Percentiles rank a stretch among this genome's conserved stretches.
Evolutionary conservation across 2,888 invertebrate species (phyloP).

Genomic region (Drosophila melanosoma): DNA sequence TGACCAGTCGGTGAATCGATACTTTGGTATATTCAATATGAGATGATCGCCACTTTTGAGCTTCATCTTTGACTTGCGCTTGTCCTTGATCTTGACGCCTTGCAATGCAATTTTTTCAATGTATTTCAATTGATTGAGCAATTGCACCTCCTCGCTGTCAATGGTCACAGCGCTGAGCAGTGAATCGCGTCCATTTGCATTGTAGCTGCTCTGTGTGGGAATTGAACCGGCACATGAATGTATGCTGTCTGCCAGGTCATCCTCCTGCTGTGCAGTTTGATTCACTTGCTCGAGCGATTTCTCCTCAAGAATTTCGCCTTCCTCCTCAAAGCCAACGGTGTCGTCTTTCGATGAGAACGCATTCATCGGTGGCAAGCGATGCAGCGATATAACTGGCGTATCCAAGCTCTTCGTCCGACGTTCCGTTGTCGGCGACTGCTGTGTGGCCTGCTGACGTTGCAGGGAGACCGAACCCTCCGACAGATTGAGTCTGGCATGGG

Average conservation of each 20-base stretch:
- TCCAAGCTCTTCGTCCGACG: conserved; percentile 93
- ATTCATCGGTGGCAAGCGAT: conserved; percentile 92
- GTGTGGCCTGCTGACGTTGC: conserved; percentile 91
- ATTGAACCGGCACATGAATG: conserved; percentile 85
- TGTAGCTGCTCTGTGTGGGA: conserved; percentile 82
- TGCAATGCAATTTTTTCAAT: conserved; percentile 85
- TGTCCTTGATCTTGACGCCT: conserved; percentile 85
- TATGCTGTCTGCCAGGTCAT: conserved; percentile 86
- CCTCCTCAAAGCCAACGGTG: conserved; percentile 91
- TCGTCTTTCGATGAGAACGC: conserved; percentile 96
- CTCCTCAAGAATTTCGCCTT: conserved; percentile 87
- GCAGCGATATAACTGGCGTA: conserved; percentile 92
- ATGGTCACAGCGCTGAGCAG: conserved; percentile 85
- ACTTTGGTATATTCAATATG: conserved; percentile 84
- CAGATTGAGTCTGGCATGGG: conserved; percentile 91
- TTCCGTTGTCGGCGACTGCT: conserved; percentile 90
- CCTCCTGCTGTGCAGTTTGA: conserved; percentile 85
- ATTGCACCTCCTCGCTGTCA: conserved; percentile 87
- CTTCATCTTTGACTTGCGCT: conserved; percentile 84
- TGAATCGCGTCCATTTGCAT: conserved; percentile 82
- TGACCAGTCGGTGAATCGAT: conserved; percentile 84
- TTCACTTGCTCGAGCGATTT: conserved; percentile 85
- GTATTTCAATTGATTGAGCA: conserved; percentile 86
- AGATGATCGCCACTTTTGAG: conserved; percentile 84
- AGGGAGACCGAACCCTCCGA: conserved; percentile 93